A percentile compares a stretch with the other conserved stretches of the same genome.
Conservation (phyloP, 2,113 vertebrate genomes). For the Lepus europaeus region DNA sequence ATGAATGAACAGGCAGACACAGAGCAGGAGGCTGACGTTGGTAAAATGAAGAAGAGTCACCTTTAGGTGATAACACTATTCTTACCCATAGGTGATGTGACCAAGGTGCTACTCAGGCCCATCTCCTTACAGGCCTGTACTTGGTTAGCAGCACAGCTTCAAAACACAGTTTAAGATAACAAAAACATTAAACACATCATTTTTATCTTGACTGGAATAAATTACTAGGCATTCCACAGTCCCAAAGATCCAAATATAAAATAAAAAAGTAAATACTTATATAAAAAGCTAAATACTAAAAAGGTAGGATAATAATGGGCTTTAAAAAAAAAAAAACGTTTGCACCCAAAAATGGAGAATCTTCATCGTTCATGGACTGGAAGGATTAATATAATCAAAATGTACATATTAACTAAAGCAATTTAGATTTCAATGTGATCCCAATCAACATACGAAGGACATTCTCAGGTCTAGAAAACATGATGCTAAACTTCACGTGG, state of each 20-base stretch:
- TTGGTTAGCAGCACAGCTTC: conserved; percentile 78
- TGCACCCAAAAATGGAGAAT: no score
- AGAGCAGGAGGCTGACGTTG: conserved; percentile 68
- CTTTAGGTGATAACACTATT: neutral
- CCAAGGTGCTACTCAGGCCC: conserved; percentile 53
- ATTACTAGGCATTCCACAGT: conserved; percentile 72
- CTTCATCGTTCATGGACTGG: no score
- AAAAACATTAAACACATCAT: conserved; percentile 63
- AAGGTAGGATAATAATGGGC: conserved; percentile 43
- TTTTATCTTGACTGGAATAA: conserved; percentile 68
- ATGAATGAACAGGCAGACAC: conserved; percentile 69
- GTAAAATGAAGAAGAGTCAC: conserved; percentile 70
- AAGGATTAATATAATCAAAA: no score
- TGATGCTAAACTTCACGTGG: no score
- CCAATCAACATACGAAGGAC: no score
- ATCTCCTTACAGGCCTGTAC: conserved; percentile 67
- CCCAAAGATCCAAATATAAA: conserved; percentile 78
- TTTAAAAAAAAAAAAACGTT: no score
- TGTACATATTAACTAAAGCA: no score
- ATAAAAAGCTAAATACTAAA: conserved; percentile 69
- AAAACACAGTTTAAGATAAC: conserved; percentile 75
- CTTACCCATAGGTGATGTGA: neutral
- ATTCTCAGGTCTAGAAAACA: no score
- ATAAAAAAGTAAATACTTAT: conserved; percentile 76
- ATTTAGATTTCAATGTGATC: no score